phyloP scores from a whole-genome alignment of 2,888 invertebrate species.

The Chalcosyrphus nemorum region DNA sequence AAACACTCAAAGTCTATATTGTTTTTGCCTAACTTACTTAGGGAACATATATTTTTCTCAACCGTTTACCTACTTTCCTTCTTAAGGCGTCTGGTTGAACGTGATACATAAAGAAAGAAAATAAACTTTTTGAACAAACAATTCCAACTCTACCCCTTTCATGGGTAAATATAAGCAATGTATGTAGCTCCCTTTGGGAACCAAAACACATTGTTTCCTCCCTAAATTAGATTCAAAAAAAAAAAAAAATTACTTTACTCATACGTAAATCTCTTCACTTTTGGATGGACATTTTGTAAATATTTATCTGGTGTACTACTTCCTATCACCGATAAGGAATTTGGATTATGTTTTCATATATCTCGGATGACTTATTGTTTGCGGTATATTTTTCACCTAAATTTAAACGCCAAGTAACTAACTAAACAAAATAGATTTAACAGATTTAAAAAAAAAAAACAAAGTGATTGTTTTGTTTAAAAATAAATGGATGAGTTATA shows the following conservation, averaged over 20 bases:
- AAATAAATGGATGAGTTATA: not conserved
- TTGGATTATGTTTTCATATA: conserved; percentile 8
- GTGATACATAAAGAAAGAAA: not conserved
- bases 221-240: not conserved
- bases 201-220: not conserved
- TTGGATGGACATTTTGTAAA: conserved; percentile 9
- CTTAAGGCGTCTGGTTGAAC: not conserved
- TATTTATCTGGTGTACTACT: conserved; percentile 18
- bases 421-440: conserved; percentile 6
- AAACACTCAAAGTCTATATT: no score
- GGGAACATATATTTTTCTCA: no score
- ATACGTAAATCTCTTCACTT: not conserved
- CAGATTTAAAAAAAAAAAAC: no score
- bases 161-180: not conserved
- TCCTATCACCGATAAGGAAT: conserved; percentile 36
- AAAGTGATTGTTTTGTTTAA: not conserved
- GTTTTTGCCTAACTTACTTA: no score
- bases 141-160: not conserved
- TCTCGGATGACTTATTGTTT: conserved; percentile 13
- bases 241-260: no score
- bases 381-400: conserved; percentile 12
- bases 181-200: not conserved
- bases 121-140: not conserved
- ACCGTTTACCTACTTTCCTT: no score
- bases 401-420: conserved; percentile 15